phyloP scores from a whole-genome alignment of 1,140 invertebrate genomes.

The Phocides pigmalion region DNA sequence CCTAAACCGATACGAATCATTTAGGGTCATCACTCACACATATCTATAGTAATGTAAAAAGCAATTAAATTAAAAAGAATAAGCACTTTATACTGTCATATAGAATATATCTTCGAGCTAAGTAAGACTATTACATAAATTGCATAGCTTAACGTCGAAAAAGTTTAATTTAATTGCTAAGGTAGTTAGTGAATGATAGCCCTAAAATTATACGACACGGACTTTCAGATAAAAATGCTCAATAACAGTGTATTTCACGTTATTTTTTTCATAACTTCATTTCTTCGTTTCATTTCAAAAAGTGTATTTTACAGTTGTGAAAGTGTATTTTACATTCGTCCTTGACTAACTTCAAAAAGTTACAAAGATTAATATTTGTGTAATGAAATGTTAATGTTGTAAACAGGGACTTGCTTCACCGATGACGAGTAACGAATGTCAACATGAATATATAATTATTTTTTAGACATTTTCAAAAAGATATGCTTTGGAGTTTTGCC shows the following conservation, averaged over 20 bases:
- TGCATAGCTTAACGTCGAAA: neutral
- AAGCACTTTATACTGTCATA: too few relatives aligned
- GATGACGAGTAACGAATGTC: neutral
- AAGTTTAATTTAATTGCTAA: too few relatives aligned
- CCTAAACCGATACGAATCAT: slow-evolving; percentile 6
- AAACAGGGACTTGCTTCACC: neutral
- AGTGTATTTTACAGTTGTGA: neutral
- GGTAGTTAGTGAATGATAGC: neutral
- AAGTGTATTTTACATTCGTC: neutral
- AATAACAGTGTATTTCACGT: too few relatives aligned
- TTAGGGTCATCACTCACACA: slow-evolving; percentile 13
- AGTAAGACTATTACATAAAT: neutral
- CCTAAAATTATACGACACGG: neutral
- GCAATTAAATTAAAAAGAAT: neutral
- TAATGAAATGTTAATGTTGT: slow-evolving; percentile 3
- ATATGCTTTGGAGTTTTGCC: too few relatives aligned
- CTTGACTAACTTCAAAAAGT: neutral
- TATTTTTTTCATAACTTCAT: neutral
- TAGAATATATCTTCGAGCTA: too few relatives aligned
- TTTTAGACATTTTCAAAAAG: too few relatives aligned
- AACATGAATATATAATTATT: too few relatives aligned
- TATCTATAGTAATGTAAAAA: neutral
- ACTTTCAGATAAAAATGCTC: neutral
- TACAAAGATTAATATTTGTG: neutral
- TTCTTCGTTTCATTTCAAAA: neutral